Conservation (phyloP, 2,888 invertebrate genomes). For the Drosophila trichaetosa region DNA sequence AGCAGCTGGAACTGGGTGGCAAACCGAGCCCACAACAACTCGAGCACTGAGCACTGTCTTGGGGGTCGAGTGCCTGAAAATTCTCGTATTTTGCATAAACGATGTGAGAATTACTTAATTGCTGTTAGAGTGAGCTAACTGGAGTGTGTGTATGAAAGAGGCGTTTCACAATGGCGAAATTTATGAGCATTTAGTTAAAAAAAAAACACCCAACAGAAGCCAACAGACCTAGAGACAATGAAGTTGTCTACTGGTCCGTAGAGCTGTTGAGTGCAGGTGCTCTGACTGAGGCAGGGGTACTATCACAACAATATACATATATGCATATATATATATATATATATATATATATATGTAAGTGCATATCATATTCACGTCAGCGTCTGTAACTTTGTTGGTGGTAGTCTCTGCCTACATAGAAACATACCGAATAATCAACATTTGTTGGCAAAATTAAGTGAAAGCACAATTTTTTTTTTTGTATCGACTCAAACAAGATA, state of each 20-base stretch:
- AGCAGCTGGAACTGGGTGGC: slow-evolving; percentile 55
- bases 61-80: slow-evolving; percentile 38
- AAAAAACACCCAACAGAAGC: slow-evolving; percentile 28
- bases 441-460: not conserved
- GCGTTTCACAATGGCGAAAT: slow-evolving; percentile 50
- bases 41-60: not conserved
- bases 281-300: slow-evolving; percentile 10
- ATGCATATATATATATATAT: not conserved
- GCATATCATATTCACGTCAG: slow-evolving; percentile 18
- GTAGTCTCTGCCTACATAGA: not conserved
- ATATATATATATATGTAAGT: slow-evolving; percentile 11
- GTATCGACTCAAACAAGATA: not conserved
- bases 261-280: slow-evolving; percentile 32
- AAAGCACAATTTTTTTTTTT: not conserved
- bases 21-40: not conserved
- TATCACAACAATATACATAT: slow-evolving; percentile 22
- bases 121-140: slow-evolving; percentile 49
- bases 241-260: slow-evolving; percentile 65
- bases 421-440: slow-evolving; percentile 14
- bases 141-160: slow-evolving; percentile 20
- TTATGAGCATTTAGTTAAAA: slow-evolving; percentile 63
- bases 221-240: slow-evolving; percentile 54
- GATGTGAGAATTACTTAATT: slow-evolving; percentile 81
- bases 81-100: slow-evolving; percentile 76
- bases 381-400: slow-evolving; percentile 20